Base-by-base conservation (phyloP, 2,113 vertebrate genomes). In the Pomatorhinus ruficollis region DNA sequence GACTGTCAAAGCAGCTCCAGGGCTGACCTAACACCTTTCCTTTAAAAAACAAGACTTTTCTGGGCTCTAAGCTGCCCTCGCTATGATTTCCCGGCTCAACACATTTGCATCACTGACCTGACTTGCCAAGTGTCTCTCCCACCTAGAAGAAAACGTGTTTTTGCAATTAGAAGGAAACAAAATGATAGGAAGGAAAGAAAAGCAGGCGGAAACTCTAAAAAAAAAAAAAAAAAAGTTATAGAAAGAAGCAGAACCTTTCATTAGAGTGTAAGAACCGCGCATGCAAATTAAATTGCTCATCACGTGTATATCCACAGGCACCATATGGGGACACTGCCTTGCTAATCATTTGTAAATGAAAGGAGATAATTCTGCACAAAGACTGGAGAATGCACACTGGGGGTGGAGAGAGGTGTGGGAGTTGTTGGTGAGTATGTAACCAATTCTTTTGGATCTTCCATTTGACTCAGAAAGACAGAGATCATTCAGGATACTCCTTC, bases 41-140 rank as follows among this genome's bases (percentile, higher is more conserved):
- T 71, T 52, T 16, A 1, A 50, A 74, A 52, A 28, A 11, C 7
- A 19, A 44, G 30, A 8, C 3, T 30, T 37, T 13, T 2, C 76
- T 28, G 27, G 25, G 71, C 52, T 65, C 33, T 24, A 2, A 2
- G 1, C 4, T 8, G 5, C 24, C 22, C 42, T 77, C 33, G 9
- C 50, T 10, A 0, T 2, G 12, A 19, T 37, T 50, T 53, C 52
- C 28, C 25, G 0, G 2, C 52, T 84, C 47, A n/a, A 4, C 7
- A 5, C 31, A 1, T n/a, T 45, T 17, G 31, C 11, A 18, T 59
- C 14, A 21, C 39, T 60, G 14, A 47, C 24, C 28, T 44, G 49
- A 40, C 6, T 64, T 78, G 61, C 30, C 13, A 39, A 52, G 5
- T 5, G 8, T 6, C 21, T 39, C 37, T 64, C 27, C 45, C 39